Evolutionary conservation across 2,888 invertebrate species (phyloP), one percentile per base, ranked within the genome.

Genomic region (Physocephala rufipes): DNA sequence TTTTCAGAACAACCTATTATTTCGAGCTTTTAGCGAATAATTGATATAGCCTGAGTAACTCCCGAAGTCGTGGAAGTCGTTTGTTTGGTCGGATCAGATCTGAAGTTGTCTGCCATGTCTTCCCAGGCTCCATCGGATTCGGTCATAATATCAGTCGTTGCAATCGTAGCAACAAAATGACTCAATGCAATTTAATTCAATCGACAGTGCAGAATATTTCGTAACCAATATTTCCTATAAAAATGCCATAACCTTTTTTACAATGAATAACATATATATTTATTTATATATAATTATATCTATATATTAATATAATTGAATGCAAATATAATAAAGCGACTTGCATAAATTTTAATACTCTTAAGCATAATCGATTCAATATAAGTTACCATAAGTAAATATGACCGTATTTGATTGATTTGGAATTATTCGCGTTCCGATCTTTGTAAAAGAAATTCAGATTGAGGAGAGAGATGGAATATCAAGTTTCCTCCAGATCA

Each of bases 141-240:
- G 28, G 19, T 63, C 24, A 13, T 24, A 43, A 26, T 26, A 58
- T n/a, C n/a, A n/a, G n/a, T n/a, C n/a, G n/a, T n/a, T n/a, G n/a
- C n/a, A n/a, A n/a, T n/a, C n/a, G n/a, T 53, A 36, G 36, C 1
- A 12, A 55, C 2, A 55, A 55, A 55, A 45, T 28, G n/a, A 30
- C 26, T 26, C n/a, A 30, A 58, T 28, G 21, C 58, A 9, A 58
- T 43, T 15, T 26, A 47, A 16, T n/a, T 19, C 36, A 26, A 53
- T 28, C 21, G 36, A 53, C 12, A 55, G 66, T 53, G 66, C 28
- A 30, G 59, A 67, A 13, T 67, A 47, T 49, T 67, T 58, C 59
- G 59, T 45, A 69, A 69, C 69, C 69, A 69, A 69, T 63, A 69
- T 69, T 67, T 71, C 71, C 71, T 71, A 71, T 66, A 64, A 61